These are phyloP conservation scores for Aphrophora alni DNA, from an alignment of 2,888 invertebrate genomes.

Conservation along the genomic window DNA sequence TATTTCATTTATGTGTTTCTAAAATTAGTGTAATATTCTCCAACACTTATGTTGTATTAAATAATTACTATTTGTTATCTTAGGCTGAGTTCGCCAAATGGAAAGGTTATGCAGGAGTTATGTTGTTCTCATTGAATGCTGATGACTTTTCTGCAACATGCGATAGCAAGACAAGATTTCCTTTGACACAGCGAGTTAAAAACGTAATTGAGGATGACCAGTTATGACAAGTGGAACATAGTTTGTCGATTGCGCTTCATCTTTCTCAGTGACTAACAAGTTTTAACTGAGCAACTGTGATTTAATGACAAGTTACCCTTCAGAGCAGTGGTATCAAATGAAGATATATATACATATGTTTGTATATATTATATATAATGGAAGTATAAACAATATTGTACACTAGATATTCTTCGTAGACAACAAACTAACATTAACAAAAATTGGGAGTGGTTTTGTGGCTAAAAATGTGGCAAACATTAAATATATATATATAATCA, in stretches of 20 bases:
- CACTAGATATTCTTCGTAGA: too few species aligned
- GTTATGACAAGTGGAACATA: slow-evolving; percentile 38
- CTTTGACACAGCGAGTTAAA: slow-evolving; percentile 39
- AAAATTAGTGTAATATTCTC: too few species aligned
- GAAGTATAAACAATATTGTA: too few species aligned
- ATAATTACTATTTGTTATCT: slow-evolving; percentile 47
- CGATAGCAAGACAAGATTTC: slow-evolving; percentile 47
- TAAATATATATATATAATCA: too few species aligned
- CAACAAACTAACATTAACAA: too few species aligned
- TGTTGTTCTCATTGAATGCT: slow-evolving; percentile 82
- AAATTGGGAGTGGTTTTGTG: too few species aligned
- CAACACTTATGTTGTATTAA: too few species aligned
- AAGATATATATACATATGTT: too few species aligned
- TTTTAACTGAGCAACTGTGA: neutral
- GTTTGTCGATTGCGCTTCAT: slow-evolving; percentile 36
- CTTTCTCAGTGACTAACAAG: neutral
- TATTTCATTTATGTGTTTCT: too few species aligned
- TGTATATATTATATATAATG: too few species aligned
- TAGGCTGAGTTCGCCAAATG: slow-evolving; percentile 68
- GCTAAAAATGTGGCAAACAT: too few species aligned
- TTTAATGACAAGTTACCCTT: neutral
- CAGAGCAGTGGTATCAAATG: neutral
- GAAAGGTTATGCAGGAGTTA: slow-evolving; percentile 75
- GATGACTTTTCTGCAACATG: slow-evolving; percentile 77
- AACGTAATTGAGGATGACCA: slow-evolving; percentile 33